Conservation (phyloP, 1,140 invertebrate species). For the Drosophila paulistorum region DNA sequence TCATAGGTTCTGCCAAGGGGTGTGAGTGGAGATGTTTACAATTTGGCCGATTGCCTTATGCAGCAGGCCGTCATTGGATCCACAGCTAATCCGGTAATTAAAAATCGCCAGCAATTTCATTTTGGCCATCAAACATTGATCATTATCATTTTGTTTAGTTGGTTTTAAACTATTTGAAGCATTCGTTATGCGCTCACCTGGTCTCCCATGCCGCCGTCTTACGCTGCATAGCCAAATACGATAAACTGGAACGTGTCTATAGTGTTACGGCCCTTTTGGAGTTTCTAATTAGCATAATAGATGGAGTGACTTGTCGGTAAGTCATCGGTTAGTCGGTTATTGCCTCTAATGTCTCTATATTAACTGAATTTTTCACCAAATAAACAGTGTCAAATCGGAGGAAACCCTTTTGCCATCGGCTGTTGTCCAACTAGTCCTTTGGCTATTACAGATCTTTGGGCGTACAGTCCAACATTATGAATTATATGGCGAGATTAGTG, state of each 20-base stretch:
- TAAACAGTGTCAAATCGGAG: slow-evolving; percentile 90
- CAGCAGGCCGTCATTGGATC: slow-evolving; percentile 96
- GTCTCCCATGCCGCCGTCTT: slow-evolving; percentile 95
- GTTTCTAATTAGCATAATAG: slow-evolving; percentile 91
- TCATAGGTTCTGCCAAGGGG: slow-evolving; percentile 89
- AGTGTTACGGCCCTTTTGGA: slow-evolving; percentile 94
- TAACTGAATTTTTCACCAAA: background rate
- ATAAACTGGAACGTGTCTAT: slow-evolving; percentile 93
- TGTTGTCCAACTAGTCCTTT: slow-evolving; percentile 90
- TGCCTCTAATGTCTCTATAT: too few species aligned
- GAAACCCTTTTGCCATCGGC: slow-evolving; percentile 90
- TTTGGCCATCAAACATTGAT: background rate
- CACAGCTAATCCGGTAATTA: slow-evolving; percentile 88
- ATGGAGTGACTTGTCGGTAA: slow-evolving; percentile 85
- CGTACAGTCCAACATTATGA: slow-evolving; percentile 85
- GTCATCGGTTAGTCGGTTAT: background rate
- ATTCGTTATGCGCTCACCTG: slow-evolving; percentile 94
- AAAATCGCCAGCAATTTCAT: background rate
- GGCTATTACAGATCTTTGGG: slow-evolving; percentile 92
- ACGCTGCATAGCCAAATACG: slow-evolving; percentile 94
- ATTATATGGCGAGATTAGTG: slow-evolving; percentile 83
- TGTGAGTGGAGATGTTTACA: slow-evolving; percentile 95
- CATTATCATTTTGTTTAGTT: slow-evolving; percentile 84
- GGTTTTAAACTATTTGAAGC: slow-evolving; percentile 95
- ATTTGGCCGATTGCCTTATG: slow-evolving; percentile 95